Evolutionary conservation across 1,140 invertebrate species (phyloP), one percentile per base, ranked within the genome.

Genomic region (Diuraphis noxia): DNA sequence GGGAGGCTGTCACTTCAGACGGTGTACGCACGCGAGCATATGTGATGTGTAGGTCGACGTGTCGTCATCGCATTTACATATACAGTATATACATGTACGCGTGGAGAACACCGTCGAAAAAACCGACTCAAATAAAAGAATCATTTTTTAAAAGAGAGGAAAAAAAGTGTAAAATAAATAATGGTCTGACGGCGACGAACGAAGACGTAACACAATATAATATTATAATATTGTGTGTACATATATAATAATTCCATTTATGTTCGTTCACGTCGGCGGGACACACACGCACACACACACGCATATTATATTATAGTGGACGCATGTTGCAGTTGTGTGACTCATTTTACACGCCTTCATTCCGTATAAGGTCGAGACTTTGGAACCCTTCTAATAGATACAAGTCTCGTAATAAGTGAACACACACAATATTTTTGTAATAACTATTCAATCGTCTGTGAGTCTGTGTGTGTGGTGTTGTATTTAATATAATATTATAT

Each of bases 161-260:
- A 82, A 81, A 40, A 30, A 82, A 41, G 40, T 30, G 41, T 84
- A 43, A 84, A 84, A 41, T 43, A 84, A 43, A 84, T 34, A 84
- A 84, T n/a, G 41, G 82, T 46, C 25, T 43, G 41, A 84, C 41
- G 81, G 13, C 40, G 38, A 30, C 38, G 79, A 40, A 56, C 79
- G 38, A n/a, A 82, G 81, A 82, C 81, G 82, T 84, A n/a, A 43
- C 13, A 82, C 81, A 82, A 41, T 82, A 82, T 30, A 82, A 13
- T n/a, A 82, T 41, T 25, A 82, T 82, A 34, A 7, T 34, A 77
- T 81, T 41, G 9, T 41, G 79, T 81, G 21, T 84, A n/a, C 30
- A 86, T 52, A 36, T 49, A 86, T 52, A 86, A 52, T 86, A 86
- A 84, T 86, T 52, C 46, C 85, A 52, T 86, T 86, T 52, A 86